Conservation (phyloP, 1,140 invertebrate genomes). For the Neotoxoptera formosana region DNA sequence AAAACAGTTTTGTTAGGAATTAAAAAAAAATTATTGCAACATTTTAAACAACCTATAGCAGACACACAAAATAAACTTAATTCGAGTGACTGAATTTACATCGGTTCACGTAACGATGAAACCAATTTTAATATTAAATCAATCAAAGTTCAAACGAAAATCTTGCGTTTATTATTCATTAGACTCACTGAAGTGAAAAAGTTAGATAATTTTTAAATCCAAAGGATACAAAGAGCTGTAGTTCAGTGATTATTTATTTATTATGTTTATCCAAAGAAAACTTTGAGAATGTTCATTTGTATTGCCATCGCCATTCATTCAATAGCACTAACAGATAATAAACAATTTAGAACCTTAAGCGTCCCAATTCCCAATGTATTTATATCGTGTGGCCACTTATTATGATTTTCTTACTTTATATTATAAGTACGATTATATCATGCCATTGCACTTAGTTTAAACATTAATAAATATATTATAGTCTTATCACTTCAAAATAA, state of each 20-base stretch:
- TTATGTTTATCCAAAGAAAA: not conserved
- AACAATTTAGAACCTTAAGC: not conserved
- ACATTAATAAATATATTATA: no score
- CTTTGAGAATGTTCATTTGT: not conserved
- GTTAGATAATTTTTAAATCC: not conserved
- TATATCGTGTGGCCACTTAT: not conserved
- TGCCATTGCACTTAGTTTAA: not conserved
- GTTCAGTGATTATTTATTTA: not conserved
- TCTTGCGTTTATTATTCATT: not conserved
- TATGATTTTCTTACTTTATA: not conserved
- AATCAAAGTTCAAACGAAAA: not conserved
- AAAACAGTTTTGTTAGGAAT: not conserved
- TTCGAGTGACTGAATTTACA: not conserved
- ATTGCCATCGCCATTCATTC: not conserved
- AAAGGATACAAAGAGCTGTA: not conserved
- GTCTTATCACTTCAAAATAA: no score
- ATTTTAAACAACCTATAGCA: not conserved
- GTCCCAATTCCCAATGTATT: not conserved
- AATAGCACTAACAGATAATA: not conserved
- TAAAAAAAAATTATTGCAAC: not conserved
- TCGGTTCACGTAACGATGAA: not conserved
- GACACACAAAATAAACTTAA: not conserved
- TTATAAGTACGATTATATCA: not conserved
- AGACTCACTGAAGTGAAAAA: not conserved
- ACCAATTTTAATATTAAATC: not conserved